Base-by-base conservation (phyloP, 30 jellyfish, hydroid and myxozoan species). In the Clytia hemisphaerica region DNA sequence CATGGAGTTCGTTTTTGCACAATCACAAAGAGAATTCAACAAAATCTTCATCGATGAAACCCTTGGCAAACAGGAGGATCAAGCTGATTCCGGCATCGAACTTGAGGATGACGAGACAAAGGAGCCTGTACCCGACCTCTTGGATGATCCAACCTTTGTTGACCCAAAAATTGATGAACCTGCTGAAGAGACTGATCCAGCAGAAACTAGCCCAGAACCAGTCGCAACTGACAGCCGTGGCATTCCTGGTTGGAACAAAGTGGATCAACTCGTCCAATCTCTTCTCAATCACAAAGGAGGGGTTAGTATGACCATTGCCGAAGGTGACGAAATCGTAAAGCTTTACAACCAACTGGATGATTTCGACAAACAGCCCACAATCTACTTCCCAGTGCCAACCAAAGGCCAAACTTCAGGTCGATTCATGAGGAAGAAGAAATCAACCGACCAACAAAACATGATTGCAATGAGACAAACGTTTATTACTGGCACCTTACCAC, bases 161-260 rank as follows among this genome's bases (percentile, higher is more conserved):
- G n/a, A n/a, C n/a, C n/a, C n/a, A n/a, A n/a, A n/a, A n/a, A n/a
- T n/a, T n/a, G n/a, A n/a, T n/a, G n/a, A n/a, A n/a, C n/a, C n/a
- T n/a, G n/a, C n/a, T n/a, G n/a, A n/a, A 21, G 69, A 40, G 19
- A 45, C 14, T 10, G 69, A 37, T 9, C 19, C 69, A 3, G 70
- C n/a, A 14, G 37, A 38, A 4, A 21, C 6, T 22, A 38, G 24
- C 19, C 70, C 67, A 16, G 70, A 29, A 12, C n/a, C n/a, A n/a
- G n/a, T 22, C 30, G 38, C 78, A 18, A 40, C 69, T 37, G 78
- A 37, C 42, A 37, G 44, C 6, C 37, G 45, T 22, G 73, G 78
- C 16, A 37, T 66, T 21, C 78, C 78, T 36, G 73, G 73, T 24
- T 66, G 78, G 78, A 45, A 66, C 9, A 66, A 66, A 66, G 78